Conservation (phyloP, 2,797 vertebrate species). For the Tangara arthus region DNA sequence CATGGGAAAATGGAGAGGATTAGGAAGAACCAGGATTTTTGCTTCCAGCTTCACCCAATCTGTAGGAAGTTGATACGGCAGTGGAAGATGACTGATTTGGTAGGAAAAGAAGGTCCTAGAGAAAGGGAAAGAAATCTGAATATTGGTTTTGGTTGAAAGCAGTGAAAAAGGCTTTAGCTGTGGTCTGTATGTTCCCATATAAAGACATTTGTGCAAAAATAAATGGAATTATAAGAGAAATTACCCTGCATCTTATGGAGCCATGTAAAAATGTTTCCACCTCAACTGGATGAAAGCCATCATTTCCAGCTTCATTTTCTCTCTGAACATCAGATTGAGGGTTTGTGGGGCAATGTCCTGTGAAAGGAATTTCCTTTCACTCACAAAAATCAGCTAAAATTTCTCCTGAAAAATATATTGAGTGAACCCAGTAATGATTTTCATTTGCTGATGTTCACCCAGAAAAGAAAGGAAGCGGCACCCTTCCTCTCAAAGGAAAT, state of each 20-base stretch:
- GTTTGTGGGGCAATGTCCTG: conserved; percentile 13
- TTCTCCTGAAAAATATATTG: conserved; percentile 43
- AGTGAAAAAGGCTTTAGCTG: not conserved
- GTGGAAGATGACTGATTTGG: not conserved
- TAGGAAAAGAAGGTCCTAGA: not conserved
- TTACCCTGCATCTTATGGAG: not conserved
- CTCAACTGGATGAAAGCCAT: not conserved
- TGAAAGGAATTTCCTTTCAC: conserved; percentile 40
- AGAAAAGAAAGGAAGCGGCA: conserved; percentile 55
- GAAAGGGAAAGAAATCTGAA: not conserved
- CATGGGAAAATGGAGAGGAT: not conserved
- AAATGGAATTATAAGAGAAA: not conserved
- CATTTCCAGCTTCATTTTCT: conserved; percentile 19
- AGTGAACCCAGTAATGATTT: conserved; percentile 47
- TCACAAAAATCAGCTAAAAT: conserved; percentile 26
- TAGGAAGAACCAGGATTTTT: not conserved
- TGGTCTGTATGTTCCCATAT: not conserved
- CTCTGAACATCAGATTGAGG: not conserved
- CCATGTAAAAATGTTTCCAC: not conserved
- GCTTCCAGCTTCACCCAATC: not conserved
- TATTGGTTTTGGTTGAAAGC: not conserved
- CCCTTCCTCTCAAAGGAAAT: conserved; percentile 68
- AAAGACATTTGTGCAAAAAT: not conserved
- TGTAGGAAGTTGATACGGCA: not conserved
- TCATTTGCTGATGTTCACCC: conserved; percentile 61